Conservation (phyloP, 2,797 vertebrate genomes). For the Emys orbicularis region DNA sequence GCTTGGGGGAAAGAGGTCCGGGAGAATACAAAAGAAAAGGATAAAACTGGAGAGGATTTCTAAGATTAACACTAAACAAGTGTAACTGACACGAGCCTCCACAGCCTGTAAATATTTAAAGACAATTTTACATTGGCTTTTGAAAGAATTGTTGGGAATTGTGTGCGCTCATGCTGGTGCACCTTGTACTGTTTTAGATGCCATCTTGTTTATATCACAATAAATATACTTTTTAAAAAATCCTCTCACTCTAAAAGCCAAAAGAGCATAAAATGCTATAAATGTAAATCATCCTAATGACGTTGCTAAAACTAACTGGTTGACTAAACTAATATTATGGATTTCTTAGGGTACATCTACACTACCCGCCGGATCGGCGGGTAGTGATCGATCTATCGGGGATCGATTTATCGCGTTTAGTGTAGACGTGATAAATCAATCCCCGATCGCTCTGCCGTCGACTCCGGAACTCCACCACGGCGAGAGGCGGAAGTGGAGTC, state of each 20-base stretch:
- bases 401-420: too few relatives aligned
- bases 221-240: background rate
- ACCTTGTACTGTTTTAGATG: background rate
- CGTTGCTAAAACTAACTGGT: background rate
- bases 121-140: background rate
- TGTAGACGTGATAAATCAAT: too few relatives aligned
- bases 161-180: background rate
- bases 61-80: background rate
- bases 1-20: background rate
- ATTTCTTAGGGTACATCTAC: too few relatives aligned
- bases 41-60: background rate
- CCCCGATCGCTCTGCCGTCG: too few relatives aligned
- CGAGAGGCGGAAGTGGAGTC: too few relatives aligned
- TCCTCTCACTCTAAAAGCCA: background rate
- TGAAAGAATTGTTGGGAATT: background rate
- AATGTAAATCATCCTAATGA: background rate
- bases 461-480: too few relatives aligned
- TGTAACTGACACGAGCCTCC: background rate
- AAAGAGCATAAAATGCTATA: background rate
- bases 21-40: background rate
- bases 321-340: background rate
- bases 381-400: too few relatives aligned
- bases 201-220: accelerated
- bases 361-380: too few relatives aligned
- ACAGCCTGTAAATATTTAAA: slow-evolving; percentile 41